phyloP scores from a whole-genome alignment of 2,113 vertebrate genomes.

The Carassius carassius region DNA sequence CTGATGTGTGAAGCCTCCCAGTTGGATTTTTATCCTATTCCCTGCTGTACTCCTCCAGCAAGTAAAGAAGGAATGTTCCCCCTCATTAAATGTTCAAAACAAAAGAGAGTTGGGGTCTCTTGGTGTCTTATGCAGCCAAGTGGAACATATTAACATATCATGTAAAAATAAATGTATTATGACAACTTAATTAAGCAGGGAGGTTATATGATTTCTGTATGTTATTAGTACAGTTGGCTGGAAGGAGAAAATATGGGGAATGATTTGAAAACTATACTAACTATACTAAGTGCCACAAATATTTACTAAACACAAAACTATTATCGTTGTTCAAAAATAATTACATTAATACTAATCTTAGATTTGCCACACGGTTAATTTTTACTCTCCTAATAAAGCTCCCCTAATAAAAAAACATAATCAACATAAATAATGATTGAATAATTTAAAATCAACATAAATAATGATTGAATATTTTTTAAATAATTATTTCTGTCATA shows the following conservation, averaged over 20 bases:
- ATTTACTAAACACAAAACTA: background rate
- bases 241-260: background rate
- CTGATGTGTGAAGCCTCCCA: slow-evolving; percentile 47
- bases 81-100: slow-evolving; percentile 57
- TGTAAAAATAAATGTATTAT: slow-evolving; percentile 47
- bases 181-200: slow-evolving; percentile 32
- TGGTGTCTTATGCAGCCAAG: slow-evolving; percentile 45
- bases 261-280: background rate
- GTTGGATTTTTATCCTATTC: slow-evolving; percentile 42
- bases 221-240: background rate
- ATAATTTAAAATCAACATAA: slow-evolving; percentile 1
- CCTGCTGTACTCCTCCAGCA: slow-evolving; percentile 48
- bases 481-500: background rate
- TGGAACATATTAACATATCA: slow-evolving; percentile 58
- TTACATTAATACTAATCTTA: background rate
- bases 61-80: slow-evolving; percentile 38
- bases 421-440: background rate
- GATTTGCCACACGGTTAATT: too few species aligned
- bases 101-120: slow-evolving; percentile 54
- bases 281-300: background rate
- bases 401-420: background rate
- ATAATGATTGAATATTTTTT: background rate
- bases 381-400: too few species aligned
- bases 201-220: slow-evolving; percentile 1
- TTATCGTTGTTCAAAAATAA: background rate